Evolutionary conservation across 2,888 invertebrate species (phyloP), one percentile per base, ranked within the genome.

Genomic region (Salticus scenicus): DNA sequence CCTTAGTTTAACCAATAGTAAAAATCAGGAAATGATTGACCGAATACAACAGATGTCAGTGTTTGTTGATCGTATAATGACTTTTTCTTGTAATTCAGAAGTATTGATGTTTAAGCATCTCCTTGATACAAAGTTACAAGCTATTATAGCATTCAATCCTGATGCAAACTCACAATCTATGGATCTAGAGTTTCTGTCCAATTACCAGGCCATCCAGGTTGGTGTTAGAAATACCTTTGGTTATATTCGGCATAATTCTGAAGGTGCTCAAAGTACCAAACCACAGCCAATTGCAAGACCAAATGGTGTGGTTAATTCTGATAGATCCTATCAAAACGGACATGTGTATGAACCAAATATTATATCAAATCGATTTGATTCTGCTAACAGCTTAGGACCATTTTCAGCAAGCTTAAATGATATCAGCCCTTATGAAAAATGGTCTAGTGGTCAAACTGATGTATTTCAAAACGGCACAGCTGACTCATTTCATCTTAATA

Each of bases 211-310:
- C 7, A 98, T 98, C 89, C 98, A 98, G 92, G 91, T 91, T 41
- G 97, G 97, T 47, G 97, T 98, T 4, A 94, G 97, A 88, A 98
- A 98, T 92, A 98, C 98, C 10, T 98, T 98, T 91, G 98, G 98
- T 57, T 98, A 98, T 90, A 96, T 98, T 71, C 94, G 98, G 74
- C 96, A 96, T 90, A 93, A 94, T 88, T 91, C 91, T 37, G 85
- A 85, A 28, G 67, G 51, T 41, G 63, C 80, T 57, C 69, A 94
- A 94, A 20, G 94, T 94, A 0, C 69, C 77, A 79, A 86, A 90
- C 97, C 88, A 31, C 88, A 97, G 37, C 97, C 98, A 0, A 98
- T 98, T 88, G 97, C 97, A 0, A 93, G 97, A 89, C 97, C 97
- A 1, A 96, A 96, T 10, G 91, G 91, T 27, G 73, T 84, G n/a